Percentiles rank a stretch among this genome's conserved stretches.
Evolutionary conservation across 2,113 vertebrate species (phyloP).

Genomic region (Sclerurus mexicanus): DNA sequence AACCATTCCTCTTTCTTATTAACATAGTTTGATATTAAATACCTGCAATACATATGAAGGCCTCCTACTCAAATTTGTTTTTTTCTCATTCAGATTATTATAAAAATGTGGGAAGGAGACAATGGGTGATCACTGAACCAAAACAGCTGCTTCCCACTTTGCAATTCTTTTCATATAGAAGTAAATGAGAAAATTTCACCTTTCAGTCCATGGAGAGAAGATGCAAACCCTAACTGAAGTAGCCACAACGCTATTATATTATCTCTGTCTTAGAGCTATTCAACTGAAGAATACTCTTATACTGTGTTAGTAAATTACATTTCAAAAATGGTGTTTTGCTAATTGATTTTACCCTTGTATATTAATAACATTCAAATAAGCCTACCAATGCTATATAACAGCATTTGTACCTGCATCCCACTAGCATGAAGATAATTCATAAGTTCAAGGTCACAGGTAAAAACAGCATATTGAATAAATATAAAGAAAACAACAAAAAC

Average conservation of each 20-base stretch:
- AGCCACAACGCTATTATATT: not conserved
- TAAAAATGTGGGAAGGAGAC: not conserved
- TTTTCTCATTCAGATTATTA: not conserved
- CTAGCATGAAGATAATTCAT: not conserved
- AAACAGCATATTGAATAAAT: not conserved
- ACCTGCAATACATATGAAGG: not conserved
- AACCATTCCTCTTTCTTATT: not conserved
- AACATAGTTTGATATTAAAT: not conserved
- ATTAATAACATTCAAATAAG: constrained; percentile 24
- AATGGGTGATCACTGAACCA: not conserved
- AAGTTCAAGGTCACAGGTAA: not conserved
- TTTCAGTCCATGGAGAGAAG: not conserved
- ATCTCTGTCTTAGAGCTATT: not conserved
- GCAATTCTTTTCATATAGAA: not conserved
- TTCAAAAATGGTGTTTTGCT: constrained; percentile 5
- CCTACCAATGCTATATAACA: not conserved
- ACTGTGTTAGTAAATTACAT: not conserved
- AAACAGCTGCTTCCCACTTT: not conserved
- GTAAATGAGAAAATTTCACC: not conserved
- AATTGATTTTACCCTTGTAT: constrained; percentile 13
- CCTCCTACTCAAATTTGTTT: not conserved
- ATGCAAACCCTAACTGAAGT: not conserved
- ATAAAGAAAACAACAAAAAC: not conserved
- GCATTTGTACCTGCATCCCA: not conserved
- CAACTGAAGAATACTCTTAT: not conserved